Evolutionary conservation across 2,888 invertebrate species (phyloP), one percentile per base, ranked within the genome.

Genomic region (Tortrix viridana): DNA sequence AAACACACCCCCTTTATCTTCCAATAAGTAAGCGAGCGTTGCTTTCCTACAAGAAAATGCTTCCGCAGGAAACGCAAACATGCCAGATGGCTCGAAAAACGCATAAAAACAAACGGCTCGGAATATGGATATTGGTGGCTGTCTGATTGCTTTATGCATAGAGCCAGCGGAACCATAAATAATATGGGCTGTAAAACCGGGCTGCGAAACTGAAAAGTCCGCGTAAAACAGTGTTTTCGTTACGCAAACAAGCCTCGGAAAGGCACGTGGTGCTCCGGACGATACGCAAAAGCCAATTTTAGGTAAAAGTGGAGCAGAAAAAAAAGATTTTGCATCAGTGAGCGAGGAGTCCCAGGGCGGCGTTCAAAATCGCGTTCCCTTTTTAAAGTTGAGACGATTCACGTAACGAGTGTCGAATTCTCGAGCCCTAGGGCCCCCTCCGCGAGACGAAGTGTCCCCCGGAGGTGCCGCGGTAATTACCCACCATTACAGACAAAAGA

Each of bases 401-500:
- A 80, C 82, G 84, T 91, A 92, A 92, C 90, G 91, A 90, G 89
- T 88, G 90, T 89, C 90, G 91, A 90, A 89, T 88, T 85, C 85
- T 81, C 85, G 77, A 77, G 79, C 81, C 81, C 85, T 76, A 71
- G 81, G 85, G 84, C 80, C 82, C 85, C 82, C 80, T 80, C 69
- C 76, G 73, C 76, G 75, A 84, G 84, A 82, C 85, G 84, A 79
- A 88, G 84, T 84, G 87, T 84, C 78, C 89, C 89, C 89, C 82
- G 81, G 87, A 89, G 90, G 88, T 87, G 88, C 81, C 84, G 81
- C 82, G 74, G 89, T 91, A 92, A 92, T 92, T 91, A 90, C 90
- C 89, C 80, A 81, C 89, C 91, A 91, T 92, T 91, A 92, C 86
- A 88, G 89, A 91, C 91, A 90, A 91, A 89, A 90, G 91, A 90